These are phyloP conservation scores for Thunnus thynnus DNA, from an alignment of 2,113 vertebrate genomes.

Conservation along the genomic window DNA sequence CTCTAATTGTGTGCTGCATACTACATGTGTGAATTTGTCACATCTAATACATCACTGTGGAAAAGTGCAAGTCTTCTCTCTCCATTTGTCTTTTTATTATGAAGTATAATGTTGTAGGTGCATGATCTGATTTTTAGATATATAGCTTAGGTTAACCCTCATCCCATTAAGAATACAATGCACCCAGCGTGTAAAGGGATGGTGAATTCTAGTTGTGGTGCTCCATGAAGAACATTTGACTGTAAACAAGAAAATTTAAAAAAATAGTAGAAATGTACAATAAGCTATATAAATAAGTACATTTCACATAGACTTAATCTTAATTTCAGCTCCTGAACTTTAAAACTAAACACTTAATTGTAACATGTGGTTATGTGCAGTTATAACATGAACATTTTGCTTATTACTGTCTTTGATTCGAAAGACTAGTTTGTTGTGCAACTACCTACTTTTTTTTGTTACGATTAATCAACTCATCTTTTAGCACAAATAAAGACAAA, in stretches of 20 bases:
- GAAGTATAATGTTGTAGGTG: neutral
- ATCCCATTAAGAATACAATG: neutral
- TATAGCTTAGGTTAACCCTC: neutral
- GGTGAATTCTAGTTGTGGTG: too few species aligned
- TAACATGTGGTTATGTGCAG: neutral
- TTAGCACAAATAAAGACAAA: slow-evolving; percentile 1
- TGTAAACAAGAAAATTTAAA: too few species aligned
- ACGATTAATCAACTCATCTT: neutral
- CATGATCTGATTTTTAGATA: neutral
- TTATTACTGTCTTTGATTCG: too few species aligned
- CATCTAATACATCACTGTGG: neutral
- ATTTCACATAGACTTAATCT: slow-evolving; percentile 20
- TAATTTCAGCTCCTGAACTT: neutral
- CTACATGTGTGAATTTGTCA: slow-evolving; percentile 25
- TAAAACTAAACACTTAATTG: neutral
- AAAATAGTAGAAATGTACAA: too few species aligned
- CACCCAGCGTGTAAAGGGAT: neutral
- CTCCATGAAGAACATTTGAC: too few species aligned
- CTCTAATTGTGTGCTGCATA: slow-evolving; percentile 10
- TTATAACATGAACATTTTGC: too few species aligned
- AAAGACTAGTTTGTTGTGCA: neutral
- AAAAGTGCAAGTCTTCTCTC: neutral
- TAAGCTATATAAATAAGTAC: neutral
- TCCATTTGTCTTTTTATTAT: neutral
- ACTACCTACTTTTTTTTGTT: neutral